These are phyloP conservation scores for Manacus vitellinus DNA, from an alignment of 2,113 vertebrate genomes.

Conservation along the genomic window DNA sequence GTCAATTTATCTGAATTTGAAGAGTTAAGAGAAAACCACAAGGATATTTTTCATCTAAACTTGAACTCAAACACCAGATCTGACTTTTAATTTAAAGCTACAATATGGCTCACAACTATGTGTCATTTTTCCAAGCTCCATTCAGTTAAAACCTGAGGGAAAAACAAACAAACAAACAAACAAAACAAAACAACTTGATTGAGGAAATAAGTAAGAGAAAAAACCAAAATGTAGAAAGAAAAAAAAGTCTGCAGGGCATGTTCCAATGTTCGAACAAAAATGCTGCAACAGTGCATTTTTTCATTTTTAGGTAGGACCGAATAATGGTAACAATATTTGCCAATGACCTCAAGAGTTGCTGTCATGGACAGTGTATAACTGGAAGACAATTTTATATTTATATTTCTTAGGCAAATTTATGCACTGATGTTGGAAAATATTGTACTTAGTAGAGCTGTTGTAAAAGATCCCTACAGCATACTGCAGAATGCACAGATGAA, in stretches of 20 bases:
- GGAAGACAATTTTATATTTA: neutral
- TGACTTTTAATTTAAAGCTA: neutral
- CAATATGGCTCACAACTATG: neutral
- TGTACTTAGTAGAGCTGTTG: neutral
- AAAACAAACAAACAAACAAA: neutral
- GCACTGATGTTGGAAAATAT: neutral
- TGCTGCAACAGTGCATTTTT: neutral
- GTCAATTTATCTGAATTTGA: neutral
- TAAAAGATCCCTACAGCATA: neutral
- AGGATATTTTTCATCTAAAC: neutral
- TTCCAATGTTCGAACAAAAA: neutral
- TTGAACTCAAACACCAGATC: neutral
- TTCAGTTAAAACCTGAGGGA: rapidly evolving
- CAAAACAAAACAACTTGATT: neutral
- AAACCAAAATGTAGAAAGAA: neutral
- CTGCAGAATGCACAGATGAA: neutral
- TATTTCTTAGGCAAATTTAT: neutral
- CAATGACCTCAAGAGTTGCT: neutral
- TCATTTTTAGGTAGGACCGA: neutral
- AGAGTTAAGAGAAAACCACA: neutral
- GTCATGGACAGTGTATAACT: neutral
- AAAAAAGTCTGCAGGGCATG: neutral
- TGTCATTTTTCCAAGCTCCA: neutral
- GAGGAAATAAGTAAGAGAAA: neutral
- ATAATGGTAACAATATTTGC: neutral